Conservation (phyloP, 1,140 invertebrate genomes). For the Leptopilina clavipes region DNA sequence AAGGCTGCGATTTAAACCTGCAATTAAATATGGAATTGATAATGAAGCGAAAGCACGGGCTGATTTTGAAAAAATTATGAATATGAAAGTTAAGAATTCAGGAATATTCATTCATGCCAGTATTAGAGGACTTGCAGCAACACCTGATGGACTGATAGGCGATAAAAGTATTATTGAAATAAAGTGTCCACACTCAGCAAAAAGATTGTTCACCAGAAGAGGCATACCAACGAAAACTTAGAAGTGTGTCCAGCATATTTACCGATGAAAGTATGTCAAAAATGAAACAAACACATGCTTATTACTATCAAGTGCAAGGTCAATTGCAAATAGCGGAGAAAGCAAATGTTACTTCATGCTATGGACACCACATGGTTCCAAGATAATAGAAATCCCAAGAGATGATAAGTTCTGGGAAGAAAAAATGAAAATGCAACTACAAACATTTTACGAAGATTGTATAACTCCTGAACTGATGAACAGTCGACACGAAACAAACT, state of each 20-base stretch:
- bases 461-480: not conserved
- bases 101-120: not conserved
- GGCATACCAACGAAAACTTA: not conserved
- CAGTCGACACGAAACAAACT: not conserved
- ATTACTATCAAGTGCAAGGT: not conserved
- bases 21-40: not conserved
- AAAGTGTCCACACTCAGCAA: constrained; percentile 2
- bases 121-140: not conserved
- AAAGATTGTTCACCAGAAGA: constrained; percentile 21
- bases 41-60: not conserved
- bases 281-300: not conserved
- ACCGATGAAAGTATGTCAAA: not conserved
- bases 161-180: constrained; percentile 31
- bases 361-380: not conserved
- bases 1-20: not conserved
- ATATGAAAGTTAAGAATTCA: not conserved
- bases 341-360: not conserved
- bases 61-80: not conserved
- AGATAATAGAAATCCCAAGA: not conserved
- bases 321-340: not conserved
- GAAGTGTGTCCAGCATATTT: not conserved
- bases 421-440: not conserved
- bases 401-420: not conserved
- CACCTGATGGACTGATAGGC: constrained; percentile 35
- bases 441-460: not conserved